Conservation (phyloP, 1,140 invertebrate genomes). For the Brachionus plicatilis region DNA sequence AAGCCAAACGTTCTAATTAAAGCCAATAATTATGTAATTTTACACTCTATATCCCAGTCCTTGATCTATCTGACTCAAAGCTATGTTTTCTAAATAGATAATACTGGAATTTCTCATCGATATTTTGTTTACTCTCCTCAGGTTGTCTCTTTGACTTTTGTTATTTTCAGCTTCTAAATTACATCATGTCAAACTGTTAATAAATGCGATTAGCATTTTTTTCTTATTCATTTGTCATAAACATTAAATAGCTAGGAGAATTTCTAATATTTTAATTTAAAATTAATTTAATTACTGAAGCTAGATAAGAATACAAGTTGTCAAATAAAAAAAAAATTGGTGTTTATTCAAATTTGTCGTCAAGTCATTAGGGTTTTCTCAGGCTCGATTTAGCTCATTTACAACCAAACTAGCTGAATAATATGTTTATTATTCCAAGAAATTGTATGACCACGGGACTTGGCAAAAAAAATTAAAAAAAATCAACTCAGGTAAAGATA, state of each 20-base stretch:
- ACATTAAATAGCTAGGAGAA: background rate
- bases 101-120: conserved; percentile 1
- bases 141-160: background rate
- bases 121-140: background rate
- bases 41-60: background rate
- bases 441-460: background rate
- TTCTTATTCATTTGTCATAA: background rate
- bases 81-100: conserved; percentile 1
- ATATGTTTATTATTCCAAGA: background rate
- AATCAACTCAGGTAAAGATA: background rate
- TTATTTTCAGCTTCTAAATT: background rate
- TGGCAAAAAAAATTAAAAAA: background rate
- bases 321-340: background rate
- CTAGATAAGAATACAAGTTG: background rate
- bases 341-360: background rate
- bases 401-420: background rate
- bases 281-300: background rate
- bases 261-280: too few species aligned
- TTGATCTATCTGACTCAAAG: conserved; percentile 24
- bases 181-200: background rate
- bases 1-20: background rate
- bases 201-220: background rate
- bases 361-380: background rate
- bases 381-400: background rate
- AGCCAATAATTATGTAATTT: conserved; percentile 18